Conservation (phyloP, 2,797 vertebrate species). For the Triplophysa yarkandensis region DNA sequence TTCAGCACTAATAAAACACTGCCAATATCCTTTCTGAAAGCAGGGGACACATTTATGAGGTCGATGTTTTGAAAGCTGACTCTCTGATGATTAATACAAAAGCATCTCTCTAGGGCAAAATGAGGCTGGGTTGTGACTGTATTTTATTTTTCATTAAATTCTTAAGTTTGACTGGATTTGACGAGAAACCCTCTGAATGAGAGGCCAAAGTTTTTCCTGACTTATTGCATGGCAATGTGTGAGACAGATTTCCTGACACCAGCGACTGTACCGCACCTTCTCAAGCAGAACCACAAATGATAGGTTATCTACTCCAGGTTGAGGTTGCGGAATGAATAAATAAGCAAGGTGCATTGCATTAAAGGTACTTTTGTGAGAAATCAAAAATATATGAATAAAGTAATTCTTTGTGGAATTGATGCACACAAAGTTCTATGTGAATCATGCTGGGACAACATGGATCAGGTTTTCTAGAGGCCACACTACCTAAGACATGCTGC, state of each 20-base stretch:
- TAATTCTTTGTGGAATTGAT: neutral
- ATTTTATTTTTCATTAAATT: constrained; percentile 17
- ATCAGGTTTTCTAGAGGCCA: neutral
- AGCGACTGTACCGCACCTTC: constrained; percentile 31
- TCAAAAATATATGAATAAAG: neutral
- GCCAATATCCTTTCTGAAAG: constrained; percentile 34
- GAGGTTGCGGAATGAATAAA: neutral
- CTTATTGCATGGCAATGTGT: constrained; percentile 30
- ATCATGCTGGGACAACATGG: neutral
- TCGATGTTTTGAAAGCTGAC: constrained; percentile 23
- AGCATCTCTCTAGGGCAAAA: constrained; percentile 36
- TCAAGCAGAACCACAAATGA: constrained; percentile 23
- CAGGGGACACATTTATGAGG: constrained; percentile 27
- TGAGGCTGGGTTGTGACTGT: constrained; percentile 27
- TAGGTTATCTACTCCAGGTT: constrained; percentile 16
- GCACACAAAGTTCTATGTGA: neutral
- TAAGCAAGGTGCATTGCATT: neutral
- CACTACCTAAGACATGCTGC: neutral
- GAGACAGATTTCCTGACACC: constrained; percentile 38
- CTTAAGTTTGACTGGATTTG: constrained; percentile 28
- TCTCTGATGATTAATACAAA: constrained; percentile 34
- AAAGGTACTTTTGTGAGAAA: neutral
- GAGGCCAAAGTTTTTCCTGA: constrained; percentile 39
- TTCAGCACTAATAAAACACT: constrained; percentile 13
- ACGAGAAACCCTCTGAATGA: constrained; percentile 23